Base-by-base conservation (phyloP, 2,888 invertebrate species). In the Coenonympha arcania region DNA sequence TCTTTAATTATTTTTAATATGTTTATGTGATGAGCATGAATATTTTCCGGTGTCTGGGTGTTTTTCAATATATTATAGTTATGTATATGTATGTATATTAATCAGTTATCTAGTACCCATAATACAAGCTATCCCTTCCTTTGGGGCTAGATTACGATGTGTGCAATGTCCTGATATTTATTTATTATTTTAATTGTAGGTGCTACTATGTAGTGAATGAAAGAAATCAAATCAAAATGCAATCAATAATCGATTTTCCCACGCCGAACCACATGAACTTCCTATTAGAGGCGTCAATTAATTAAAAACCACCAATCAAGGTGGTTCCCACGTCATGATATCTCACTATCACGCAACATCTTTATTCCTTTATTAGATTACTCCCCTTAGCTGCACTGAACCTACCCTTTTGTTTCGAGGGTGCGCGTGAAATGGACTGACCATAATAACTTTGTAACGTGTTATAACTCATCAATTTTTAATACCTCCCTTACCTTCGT, bases 291-390 rank as follows among this genome's bases (percentile, higher is more conserved):
- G 64, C 64, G 63, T 77, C 78, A 83, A 84, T 83, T 86, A 85
- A 86, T 85, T 79, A 83, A 78, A 45, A 66, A 63, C 63, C 64
- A 71, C 71, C 77, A 83, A 84, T 81, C 79, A 84, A 85, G 80
- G 83, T 78, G 74, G 63, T 84, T 84, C 83, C 82, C 81, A 80
- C 79, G 79, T 69, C 68, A 69, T 79, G 80, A 84, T 85, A 82
- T 77, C 82, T 76, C 69, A 60, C 77, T 84, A 86, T 86, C 86
- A 86, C 84, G 86, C 86, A 85, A 86, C 84, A 85, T 86, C 86
- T 86, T 85, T 75, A 85, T 81, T 73, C 73, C 64, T 71, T 76
- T 76, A 78, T 79, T 78, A 71, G 75, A 79, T 79, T 77, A 71
- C 61, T 63, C 66, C 72, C 72, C 68, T 48, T 58, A 56, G 55